phyloP scores from a whole-genome alignment of 2,113 vertebrate species.

The Sander vitreus region DNA sequence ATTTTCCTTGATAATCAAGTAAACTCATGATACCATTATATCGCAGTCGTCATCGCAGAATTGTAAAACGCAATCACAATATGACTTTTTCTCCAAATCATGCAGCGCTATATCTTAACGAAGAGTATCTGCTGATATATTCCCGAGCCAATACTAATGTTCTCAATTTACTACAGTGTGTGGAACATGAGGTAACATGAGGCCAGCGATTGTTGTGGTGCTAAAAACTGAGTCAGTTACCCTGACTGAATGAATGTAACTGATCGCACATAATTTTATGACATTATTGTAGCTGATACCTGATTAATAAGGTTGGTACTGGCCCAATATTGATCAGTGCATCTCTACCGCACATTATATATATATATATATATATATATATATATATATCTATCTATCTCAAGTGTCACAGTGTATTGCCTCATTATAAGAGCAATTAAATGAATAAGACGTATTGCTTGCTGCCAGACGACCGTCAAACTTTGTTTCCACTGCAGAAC shows the following conservation, averaged over 20 bases:
- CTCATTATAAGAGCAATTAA: constrained; percentile 35
- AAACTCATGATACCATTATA: too few relatives aligned
- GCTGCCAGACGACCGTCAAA: constrained; percentile 43
- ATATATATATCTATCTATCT: too few relatives aligned
- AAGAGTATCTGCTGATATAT: background rate
- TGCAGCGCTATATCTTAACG: too few relatives aligned
- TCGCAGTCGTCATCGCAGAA: too few relatives aligned
- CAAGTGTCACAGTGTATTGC: constrained; percentile 16
- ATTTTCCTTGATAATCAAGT: too few relatives aligned
- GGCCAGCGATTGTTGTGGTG: background rate
- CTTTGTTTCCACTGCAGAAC: constrained; percentile 65
- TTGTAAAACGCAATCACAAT: too few relatives aligned
- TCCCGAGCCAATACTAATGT: background rate
- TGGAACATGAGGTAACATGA: background rate
- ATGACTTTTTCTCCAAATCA: too few relatives aligned
- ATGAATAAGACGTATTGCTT: constrained; percentile 12
- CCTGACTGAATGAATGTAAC: background rate
- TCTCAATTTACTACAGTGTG: background rate
- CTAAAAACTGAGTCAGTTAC: background rate
- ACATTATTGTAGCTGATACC: background rate
- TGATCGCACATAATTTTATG: background rate
- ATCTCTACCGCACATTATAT: background rate
- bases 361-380: too few relatives aligned
- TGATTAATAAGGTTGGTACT: background rate
- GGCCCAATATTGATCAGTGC: background rate